Percentiles rank a stretch among this genome's conserved stretches.
Conservation (phyloP, 1,140 invertebrate genomes). For the Gonioctena quinquepunctata region DNA sequence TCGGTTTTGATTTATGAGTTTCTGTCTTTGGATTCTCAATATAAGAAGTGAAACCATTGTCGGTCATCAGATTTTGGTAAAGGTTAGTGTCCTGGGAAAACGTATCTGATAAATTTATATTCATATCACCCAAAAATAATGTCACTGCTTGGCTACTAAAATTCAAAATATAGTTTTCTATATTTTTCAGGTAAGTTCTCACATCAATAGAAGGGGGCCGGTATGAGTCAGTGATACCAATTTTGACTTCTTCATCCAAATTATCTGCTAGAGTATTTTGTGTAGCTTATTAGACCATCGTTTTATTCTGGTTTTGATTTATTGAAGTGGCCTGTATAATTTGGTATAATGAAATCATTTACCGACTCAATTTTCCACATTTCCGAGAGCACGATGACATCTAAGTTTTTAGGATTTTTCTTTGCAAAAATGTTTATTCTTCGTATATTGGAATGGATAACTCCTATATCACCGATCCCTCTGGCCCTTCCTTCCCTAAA, state of each 20-base stretch:
- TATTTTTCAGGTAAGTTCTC: neutral
- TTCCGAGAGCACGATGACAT: slow-evolving; percentile 16
- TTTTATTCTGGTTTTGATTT: too few relatives aligned
- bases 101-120: neutral
- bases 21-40: neutral
- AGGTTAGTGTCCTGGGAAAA: neutral
- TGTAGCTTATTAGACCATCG: slow-evolving; percentile 12
- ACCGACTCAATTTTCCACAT: slow-evolving; percentile 9
- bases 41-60: too few relatives aligned
- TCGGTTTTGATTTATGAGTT: neutral
- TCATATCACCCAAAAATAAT: neutral
- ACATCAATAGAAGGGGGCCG: too few relatives aligned
- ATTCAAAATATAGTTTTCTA: neutral
- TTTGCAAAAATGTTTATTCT: slow-evolving; percentile 1
- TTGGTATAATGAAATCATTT: slow-evolving; percentile 8
- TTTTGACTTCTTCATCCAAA: neutral
- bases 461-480: slow-evolving; percentile 2
- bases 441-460: slow-evolving; percentile 17
- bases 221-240: neutral
- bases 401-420: neutral
- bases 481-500: slow-evolving; percentile 6
- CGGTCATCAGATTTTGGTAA: neutral
- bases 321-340: too few relatives aligned
- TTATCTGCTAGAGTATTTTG: neutral
- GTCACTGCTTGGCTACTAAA: neutral